These are phyloP conservation scores for Scelioninae gen. 1 DNA, from an alignment of 2,888 invertebrate species.

Conservation along the genomic window DNA sequence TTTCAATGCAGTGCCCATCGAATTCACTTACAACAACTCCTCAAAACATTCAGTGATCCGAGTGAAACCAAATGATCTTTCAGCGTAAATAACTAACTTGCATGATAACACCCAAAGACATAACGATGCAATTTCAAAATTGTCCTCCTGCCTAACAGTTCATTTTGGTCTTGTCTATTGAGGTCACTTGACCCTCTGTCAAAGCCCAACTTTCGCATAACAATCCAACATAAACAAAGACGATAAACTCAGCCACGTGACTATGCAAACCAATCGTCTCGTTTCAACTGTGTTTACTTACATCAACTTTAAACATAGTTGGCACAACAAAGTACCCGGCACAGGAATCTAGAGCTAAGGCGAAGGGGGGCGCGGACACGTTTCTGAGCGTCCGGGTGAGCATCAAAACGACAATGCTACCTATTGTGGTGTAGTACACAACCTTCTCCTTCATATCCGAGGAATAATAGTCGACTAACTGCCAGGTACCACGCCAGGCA, in stretches of 20 bases:
- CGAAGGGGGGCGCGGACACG: constrained; percentile 92
- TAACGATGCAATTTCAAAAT: not conserved
- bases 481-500: constrained; percentile 95
- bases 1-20: not conserved
- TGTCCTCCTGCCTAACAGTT: not conserved
- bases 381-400: constrained; percentile 90
- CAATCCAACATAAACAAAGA: constrained; percentile 9
- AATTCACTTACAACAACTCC: not conserved
- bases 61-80: not conserved
- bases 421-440: constrained; percentile 87
- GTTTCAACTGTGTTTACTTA: constrained; percentile 86
- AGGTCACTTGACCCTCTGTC: not conserved
- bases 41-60: not conserved
- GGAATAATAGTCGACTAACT: constrained; percentile 89
- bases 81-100: not conserved
- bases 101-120: not conserved
- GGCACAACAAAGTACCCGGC: constrained; percentile 93
- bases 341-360: constrained; percentile 90
- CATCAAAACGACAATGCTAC: constrained; percentile 89
- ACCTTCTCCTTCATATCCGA: constrained; percentile 87
- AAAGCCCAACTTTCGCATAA: not conserved
- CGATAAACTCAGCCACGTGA: constrained; percentile 3
- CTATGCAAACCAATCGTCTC: constrained; percentile 4
- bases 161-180: not conserved
- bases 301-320: constrained; percentile 92